phyloP scores from a whole-genome alignment of 2,797 vertebrate genomes.

The Acropternis orthonyx region DNA sequence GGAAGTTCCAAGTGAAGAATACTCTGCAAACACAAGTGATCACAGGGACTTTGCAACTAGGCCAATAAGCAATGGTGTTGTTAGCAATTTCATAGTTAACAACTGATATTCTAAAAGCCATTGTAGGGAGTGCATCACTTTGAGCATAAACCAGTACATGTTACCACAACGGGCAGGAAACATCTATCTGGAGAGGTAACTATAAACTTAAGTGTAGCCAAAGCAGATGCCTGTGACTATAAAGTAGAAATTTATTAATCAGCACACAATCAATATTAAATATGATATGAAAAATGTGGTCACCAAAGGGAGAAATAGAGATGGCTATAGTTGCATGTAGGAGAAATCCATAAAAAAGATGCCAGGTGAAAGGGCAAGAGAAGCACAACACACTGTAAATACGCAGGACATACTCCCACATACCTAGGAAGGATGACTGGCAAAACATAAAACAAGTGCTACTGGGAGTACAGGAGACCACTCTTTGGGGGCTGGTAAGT shows the following conservation, averaged over 20 bases:
- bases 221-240: neutral
- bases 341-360: neutral
- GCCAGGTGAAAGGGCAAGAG: neutral
- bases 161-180: neutral
- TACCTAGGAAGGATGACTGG: neutral
- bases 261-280: neutral
- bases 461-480: neutral
- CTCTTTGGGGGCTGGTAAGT: neutral
- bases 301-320: neutral
- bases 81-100: slow-evolving; percentile 7
- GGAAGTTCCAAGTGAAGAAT: neutral
- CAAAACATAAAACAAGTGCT: neutral
- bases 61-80: neutral
- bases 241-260: neutral
- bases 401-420: neutral
- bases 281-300: neutral
- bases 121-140: neutral
- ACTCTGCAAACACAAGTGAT: slow-evolving; percentile 9
- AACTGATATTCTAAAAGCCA: neutral
- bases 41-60: slow-evolving; percentile 35
- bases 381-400: neutral
- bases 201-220: neutral
- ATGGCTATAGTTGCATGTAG: neutral
- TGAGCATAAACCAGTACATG: neutral
- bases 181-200: neutral